Percentiles rank a stretch among this genome's conserved stretches.
These are phyloP conservation scores for Varroa destructor DNA, from an alignment of 1,140 invertebrate species.

Conservation along the genomic window DNA sequence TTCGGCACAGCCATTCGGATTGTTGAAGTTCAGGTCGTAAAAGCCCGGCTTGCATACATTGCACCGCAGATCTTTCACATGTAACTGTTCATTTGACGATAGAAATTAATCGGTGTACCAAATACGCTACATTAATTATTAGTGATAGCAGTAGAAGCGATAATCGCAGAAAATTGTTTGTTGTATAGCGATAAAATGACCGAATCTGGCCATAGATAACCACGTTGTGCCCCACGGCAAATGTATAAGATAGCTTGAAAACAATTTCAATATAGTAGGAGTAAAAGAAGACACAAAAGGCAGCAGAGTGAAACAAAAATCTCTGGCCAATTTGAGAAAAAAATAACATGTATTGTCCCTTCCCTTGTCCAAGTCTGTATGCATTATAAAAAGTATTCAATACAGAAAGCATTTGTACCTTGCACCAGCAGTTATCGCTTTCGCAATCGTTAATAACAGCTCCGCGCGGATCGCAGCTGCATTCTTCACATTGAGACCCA, in stretches of 20 bases:
- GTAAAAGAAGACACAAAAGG: no score
- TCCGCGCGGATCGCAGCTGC: conserved; percentile 37
- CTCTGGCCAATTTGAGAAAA: no score
- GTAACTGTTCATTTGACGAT: conserved; percentile 37
- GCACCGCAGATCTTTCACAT: conserved; percentile 3
- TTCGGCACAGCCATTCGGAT: conserved; percentile 64
- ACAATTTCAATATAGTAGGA: no score
- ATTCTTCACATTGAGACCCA: conserved; percentile 43
- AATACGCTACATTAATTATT: not conserved
- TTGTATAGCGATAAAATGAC: no score
- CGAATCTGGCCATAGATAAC: no score
- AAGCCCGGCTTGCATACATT: conserved; percentile 16
- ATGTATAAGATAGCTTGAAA: no score
- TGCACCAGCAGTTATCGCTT: conserved; percentile 39
- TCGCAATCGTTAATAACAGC: conserved; percentile 37
- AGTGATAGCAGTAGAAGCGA: not conserved
- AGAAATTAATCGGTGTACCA: not conserved
- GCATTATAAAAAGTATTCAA: no score
- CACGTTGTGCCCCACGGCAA: no score
- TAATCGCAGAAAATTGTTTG: not conserved
- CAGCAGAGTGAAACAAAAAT: no score
- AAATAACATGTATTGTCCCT: no score
- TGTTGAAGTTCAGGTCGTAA: conserved; percentile 52
- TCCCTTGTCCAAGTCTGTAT: no score
- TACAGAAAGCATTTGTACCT: conserved; percentile 35